Conservation (phyloP, 2,888 invertebrate genomes). For the Athripsodes cinereus region DNA sequence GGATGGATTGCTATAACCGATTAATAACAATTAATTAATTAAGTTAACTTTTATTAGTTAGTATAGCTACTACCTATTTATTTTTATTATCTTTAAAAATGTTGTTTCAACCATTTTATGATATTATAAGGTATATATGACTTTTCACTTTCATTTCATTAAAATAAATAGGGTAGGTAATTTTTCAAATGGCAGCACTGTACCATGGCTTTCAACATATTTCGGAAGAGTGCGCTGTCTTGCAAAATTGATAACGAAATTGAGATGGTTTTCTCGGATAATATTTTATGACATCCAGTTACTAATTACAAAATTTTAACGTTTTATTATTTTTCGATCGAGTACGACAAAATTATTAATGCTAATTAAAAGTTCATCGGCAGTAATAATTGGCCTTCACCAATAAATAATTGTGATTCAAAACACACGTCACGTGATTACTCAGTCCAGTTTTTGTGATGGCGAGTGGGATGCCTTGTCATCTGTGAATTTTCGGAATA, state of each 20-base stretch:
- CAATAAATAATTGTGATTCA: constrained; percentile 16
- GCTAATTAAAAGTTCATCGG: not conserved
- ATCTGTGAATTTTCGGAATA: constrained; percentile 53
- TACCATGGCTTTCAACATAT: not conserved
- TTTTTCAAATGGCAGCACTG: not conserved
- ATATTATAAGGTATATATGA: no score
- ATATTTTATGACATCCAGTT: not conserved
- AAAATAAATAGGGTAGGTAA: no score
- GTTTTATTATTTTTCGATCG: not conserved
- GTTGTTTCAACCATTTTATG: no score
- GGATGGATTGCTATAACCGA: no score
- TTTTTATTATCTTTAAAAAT: no score
- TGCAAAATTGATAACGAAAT: not conserved
- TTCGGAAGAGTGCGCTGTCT: not conserved
- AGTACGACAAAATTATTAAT: not conserved
- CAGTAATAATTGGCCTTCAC: not conserved
- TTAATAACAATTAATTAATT: no score
- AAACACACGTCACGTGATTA: constrained; percentile 34
- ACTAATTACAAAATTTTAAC: not conserved
- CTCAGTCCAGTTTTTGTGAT: constrained; percentile 49
- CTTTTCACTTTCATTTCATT: no score
- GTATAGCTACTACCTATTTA: no score
- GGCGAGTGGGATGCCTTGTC: constrained; percentile 56
- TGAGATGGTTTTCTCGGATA: not conserved
- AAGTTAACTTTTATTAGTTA: no score